Conservation (phyloP, 2,797 vertebrate species). For the Prunella strophiata region DNA sequence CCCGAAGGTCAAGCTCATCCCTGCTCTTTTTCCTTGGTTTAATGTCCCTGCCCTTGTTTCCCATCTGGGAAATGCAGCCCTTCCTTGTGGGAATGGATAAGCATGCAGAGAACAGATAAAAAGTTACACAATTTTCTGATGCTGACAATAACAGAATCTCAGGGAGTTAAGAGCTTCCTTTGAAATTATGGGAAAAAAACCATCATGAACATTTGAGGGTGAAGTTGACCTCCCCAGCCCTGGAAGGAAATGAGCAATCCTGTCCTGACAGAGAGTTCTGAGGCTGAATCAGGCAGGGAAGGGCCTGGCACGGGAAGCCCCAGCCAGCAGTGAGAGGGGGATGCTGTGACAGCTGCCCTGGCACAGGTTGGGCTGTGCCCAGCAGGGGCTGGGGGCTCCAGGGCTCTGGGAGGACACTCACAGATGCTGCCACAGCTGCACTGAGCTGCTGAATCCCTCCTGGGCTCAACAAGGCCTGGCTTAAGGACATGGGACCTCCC, state of each 20-base stretch:
- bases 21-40: neutral
- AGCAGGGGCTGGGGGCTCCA: neutral
- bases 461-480: neutral
- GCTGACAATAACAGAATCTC: neutral
- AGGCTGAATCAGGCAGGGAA: neutral
- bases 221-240: neutral
- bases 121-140: neutral
- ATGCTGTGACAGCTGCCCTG: accelerated
- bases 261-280: accelerated
- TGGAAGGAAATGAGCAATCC: conserved; percentile 21
- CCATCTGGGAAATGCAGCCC: neutral
- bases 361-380: accelerated
- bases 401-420: accelerated
- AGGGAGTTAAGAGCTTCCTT: neutral
- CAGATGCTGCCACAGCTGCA: accelerated
- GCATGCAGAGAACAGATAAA: neutral
- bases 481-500: neutral
- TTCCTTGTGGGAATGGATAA: neutral
- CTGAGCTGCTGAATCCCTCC: accelerated
- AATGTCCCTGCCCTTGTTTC: neutral
- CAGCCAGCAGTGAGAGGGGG: accelerated
- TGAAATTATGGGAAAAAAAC: neutral
- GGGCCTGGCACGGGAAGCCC: neutral
- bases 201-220: neutral
- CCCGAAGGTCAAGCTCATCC: neutral